Evolutionary conservation across 2,113 vertebrate species (phyloP), one percentile per base, ranked within the genome.

Genomic region (Protobothrops mucrosquamatus): DNA sequence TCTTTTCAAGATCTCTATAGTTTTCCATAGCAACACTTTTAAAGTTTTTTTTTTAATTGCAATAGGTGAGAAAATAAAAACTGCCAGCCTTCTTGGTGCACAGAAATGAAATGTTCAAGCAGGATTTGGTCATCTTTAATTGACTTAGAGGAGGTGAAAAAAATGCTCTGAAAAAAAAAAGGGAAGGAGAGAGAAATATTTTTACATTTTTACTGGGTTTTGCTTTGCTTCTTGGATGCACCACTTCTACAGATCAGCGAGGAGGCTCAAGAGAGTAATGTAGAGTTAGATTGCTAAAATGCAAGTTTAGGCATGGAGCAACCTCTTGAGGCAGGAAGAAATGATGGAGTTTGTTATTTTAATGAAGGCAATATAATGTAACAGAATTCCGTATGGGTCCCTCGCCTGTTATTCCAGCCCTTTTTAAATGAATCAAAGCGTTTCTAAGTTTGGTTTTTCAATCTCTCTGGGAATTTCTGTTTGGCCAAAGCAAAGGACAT

Each of bases 391-490:
- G 90, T 94, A 87, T 89, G n/a, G 74, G 20, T 92, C 48, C 91
- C 85, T 94, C 90, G 88, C 93, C 92, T 43, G 22, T 81, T 94
- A 43, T 95, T 95, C 56, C 1, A 15, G 7, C 34, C 81, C 87
- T n/a, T 94, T 51, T 94, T 95, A 96, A 96, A 97, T 93, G 93
- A 96, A 96, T 95, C 91, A 91, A 95, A 94, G 89, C 56, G 51
- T 93, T 96, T 94, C 92, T 95, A 95, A 94, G 88, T 57, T 15
- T 91, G 26, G 29, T 20, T 54, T 94, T 97, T 94, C 92, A 14
- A 12, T 94, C 89, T 0, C 56, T 92, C 88, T 86, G 89, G 90
- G 81, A 94, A 87, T 48, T 56, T 89, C 26, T 57, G 14, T 93
- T 61, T 89, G 89, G 91, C 92, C 95, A 93, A 94, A 92, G 93